Conservation (phyloP, 53 echinoderm and acorn worm genomes). For the Apostichopus leukothele region DNA sequence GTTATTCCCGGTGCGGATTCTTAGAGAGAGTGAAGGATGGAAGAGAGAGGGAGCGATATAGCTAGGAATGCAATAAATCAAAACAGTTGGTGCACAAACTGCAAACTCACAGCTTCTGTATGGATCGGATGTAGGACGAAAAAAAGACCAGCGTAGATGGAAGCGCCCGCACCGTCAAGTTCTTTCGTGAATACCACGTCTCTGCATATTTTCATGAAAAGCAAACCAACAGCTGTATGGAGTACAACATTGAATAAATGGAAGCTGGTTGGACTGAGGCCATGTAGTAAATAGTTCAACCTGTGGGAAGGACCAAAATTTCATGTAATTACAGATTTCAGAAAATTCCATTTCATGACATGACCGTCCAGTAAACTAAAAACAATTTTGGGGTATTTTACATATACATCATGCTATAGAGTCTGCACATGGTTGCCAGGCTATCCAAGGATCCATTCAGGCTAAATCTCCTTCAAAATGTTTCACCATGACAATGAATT, state of each 20-base stretch:
- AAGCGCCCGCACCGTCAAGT: conserved; percentile 22
- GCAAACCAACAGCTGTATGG: conserved; percentile 66
- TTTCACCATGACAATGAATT: too few relatives aligned
- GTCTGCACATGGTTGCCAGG: too few relatives aligned
- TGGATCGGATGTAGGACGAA: conserved; percentile 94
- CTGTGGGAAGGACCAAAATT: conserved; percentile 39
- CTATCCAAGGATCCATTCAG: too few relatives aligned
- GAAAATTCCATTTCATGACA: too few relatives aligned
- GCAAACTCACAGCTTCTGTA: conserved; percentile 84
- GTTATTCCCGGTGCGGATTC: too few relatives aligned
- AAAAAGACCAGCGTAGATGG: conserved; percentile 64
- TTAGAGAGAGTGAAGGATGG: too few relatives aligned
- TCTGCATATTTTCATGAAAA: conserved; percentile 61
- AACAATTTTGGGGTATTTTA: too few relatives aligned
- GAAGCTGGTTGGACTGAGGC: conserved; percentile 66
- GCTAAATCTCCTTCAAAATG: too few relatives aligned
- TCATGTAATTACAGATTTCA: not conserved
- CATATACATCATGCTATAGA: too few relatives aligned
- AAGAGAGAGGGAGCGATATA: too few relatives aligned
- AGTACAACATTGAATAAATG: conserved; percentile 78
- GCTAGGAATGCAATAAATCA: too few relatives aligned
- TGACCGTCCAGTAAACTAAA: too few relatives aligned
- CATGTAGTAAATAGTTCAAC: conserved; percentile 72
- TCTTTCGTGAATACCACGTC: conserved; percentile 49
- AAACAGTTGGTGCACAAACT: not conserved